phyloP scores from a whole-genome alignment of 2,888 invertebrate species.

The Lithophane ornitopus region DNA sequence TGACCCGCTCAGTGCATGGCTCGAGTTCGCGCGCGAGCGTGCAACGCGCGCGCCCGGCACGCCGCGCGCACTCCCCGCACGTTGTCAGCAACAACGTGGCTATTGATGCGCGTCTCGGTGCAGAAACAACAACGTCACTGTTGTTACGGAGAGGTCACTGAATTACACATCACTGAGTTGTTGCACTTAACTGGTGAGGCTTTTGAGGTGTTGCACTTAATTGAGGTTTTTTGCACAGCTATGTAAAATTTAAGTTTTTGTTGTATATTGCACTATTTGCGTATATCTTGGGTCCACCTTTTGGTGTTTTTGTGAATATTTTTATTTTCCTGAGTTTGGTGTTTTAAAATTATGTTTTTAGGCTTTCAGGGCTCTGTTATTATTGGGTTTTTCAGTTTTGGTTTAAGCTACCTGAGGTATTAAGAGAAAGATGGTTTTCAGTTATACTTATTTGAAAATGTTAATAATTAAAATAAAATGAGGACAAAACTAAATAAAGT shows the following conservation, averaged over 20 bases:
- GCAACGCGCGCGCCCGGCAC: constrained; percentile 82
- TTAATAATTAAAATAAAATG: neutral
- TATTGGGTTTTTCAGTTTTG: neutral
- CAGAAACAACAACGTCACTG: constrained; percentile 28
- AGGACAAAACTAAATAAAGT: no score
- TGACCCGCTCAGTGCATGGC: constrained; percentile 85
- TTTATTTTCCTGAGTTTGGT: neutral
- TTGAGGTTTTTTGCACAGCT: neutral
- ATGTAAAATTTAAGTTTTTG: neutral
- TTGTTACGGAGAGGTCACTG: constrained; percentile 50
- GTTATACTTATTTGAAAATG: neutral
- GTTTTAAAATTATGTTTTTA: neutral
- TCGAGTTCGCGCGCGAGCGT: constrained; percentile 83
- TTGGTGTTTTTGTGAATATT: neutral
- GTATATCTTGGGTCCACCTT: neutral
- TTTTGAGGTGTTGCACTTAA: constrained; percentile 36
- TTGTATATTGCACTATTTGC: neutral
- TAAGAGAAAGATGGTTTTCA: neutral
- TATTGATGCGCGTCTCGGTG: constrained; percentile 40
- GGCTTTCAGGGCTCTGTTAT: neutral
- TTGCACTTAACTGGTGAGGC: constrained; percentile 27
- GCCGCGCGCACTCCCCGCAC: constrained; percentile 83
- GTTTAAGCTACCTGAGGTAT: neutral
- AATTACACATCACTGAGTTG: constrained; percentile 48
- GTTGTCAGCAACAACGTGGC: constrained; percentile 75